These are phyloP conservation scores for Drosophila pandora DNA, from an alignment of 1,140 invertebrate genomes.

Conservation along the genomic window DNA sequence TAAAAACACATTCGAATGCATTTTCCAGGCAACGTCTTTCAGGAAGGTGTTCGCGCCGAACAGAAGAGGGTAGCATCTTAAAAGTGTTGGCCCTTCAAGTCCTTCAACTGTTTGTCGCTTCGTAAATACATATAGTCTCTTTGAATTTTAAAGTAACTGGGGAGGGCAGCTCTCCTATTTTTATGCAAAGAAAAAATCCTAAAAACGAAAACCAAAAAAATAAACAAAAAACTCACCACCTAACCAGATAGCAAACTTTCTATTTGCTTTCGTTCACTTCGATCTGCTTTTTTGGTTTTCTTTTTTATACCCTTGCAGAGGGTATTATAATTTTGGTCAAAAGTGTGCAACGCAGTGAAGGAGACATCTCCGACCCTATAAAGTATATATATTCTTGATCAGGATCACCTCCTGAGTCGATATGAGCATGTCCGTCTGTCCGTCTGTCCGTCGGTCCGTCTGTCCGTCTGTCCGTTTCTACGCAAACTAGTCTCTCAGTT, in stretches of 20 bases:
- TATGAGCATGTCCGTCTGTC: no score
- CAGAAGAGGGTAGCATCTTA: constrained; percentile 19
- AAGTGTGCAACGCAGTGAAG: no score
- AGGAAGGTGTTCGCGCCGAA: constrained; percentile 44
- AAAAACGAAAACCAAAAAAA: constrained; percentile 46
- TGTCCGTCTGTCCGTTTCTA: no score
- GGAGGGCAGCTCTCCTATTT: constrained; percentile 30
- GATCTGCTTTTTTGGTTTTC: constrained; percentile 54
- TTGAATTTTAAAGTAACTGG: constrained; percentile 9
- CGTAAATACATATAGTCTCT: constrained; percentile 11
- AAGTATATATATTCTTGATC: no score
- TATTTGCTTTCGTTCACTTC: constrained; percentile 67
- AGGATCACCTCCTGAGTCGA: no score
- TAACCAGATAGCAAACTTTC: constrained; percentile 28
- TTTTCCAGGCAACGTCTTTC: constrained; percentile 17
- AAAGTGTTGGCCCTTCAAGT: constrained; percentile 23
- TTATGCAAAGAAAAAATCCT: constrained; percentile 55
- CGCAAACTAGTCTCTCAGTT: no score
- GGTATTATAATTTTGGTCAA: no score
- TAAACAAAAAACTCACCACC: constrained; percentile 17
- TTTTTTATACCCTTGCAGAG: no score
- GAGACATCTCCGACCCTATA: no score
- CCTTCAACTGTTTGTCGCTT: constrained; percentile 47
- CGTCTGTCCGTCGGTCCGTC: no score
- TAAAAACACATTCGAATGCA: constrained; percentile 82